Evolutionary conservation across 2,797 vertebrate genomes (phyloP), one percentile per base, ranked within the genome.

Genomic region (Caiman crocodilus): DNA sequence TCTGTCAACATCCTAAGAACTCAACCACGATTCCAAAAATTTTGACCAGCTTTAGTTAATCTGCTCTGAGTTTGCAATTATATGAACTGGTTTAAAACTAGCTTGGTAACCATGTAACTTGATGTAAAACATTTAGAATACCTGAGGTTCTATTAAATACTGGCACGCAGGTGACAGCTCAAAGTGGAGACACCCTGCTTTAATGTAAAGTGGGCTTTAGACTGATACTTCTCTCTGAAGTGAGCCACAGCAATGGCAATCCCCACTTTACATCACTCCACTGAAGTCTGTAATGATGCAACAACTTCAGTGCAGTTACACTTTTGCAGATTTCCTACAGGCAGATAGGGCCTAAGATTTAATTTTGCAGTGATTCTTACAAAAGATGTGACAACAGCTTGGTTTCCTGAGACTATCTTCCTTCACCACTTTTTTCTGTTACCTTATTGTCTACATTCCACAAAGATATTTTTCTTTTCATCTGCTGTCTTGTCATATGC

Each of bases 161-260:
- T 58, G 28, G 64, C 30, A 26, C 21, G 35, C 58, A 35, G 60
- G 56, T 6, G 1, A 60, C 69, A n/a, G 7, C n/a, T 79, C 42
- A n/a, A 4, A 6, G n/a, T 0, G n/a, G 57, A 28, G 61, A 7
- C 0, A 11, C 2, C 7, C 14, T 16, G 6, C 16, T 28, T 30
- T 21, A 10, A 50, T 3, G 26, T 77, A 21, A 26, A 1, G 17
- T 56, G n/a, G 59, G 75, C 55, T 59, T 56, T 20, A 13, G 2
- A 2, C 74, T 30, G 73, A 59, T 23, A 8, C 2, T 26, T 6
- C 28, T 2, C 61, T 69, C 11, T 6, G 12, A 69, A 69, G 5
- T 2, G 5, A n/a, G 55, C 82, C 20, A 42, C 21, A 13, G 60
- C 26, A 7, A 1, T 3, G 10, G 3, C 5, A 56, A 6, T 6